These are phyloP conservation scores for Synanthedon formicaeformis DNA, from an alignment of 2,888 invertebrate genomes.

Conservation along the genomic window DNA sequence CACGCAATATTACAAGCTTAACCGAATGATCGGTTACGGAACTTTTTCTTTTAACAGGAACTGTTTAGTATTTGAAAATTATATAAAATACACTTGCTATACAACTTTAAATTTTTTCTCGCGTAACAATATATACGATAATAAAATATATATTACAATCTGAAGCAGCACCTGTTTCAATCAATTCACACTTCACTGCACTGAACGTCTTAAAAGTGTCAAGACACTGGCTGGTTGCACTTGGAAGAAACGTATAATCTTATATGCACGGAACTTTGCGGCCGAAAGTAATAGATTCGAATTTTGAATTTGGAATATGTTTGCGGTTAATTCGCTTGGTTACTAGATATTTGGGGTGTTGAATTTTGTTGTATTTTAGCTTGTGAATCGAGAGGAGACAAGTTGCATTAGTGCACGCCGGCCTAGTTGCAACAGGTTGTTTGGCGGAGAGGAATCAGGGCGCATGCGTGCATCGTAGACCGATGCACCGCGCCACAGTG, in stretches of 20 bases:
- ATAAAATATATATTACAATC: conserved; percentile 21
- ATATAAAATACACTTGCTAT: conserved; percentile 14
- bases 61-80: conserved; percentile 13
- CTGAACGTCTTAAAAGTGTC: conserved; percentile 35
- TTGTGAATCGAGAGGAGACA: conserved; percentile 41
- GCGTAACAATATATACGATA: conserved; percentile 15
- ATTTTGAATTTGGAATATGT: conserved; percentile 9
- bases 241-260: conserved; percentile 27
- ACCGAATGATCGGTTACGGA: conserved; percentile 1
- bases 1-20: not conserved
- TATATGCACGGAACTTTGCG: too few relatives aligned
- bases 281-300: conserved; percentile 11
- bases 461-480: conserved; percentile 44
- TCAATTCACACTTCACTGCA: conserved; percentile 49
- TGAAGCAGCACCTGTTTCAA: conserved; percentile 38
- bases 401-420: conserved; percentile 65
- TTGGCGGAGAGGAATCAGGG: conserved; percentile 31
- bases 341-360: not conserved
- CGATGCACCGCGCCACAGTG: conserved; percentile 51
- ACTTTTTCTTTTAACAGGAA: conserved; percentile 26
- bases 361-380: conserved; percentile 24
- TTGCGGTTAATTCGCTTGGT: too few relatives aligned
- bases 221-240: conserved; percentile 38
- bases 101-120: not conserved
- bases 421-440: conserved; percentile 66